Percentiles rank a stretch among this genome's conserved stretches.
Conservation (phyloP, 2,113 vertebrate species). For the Zosterops borbonicus region DNA sequence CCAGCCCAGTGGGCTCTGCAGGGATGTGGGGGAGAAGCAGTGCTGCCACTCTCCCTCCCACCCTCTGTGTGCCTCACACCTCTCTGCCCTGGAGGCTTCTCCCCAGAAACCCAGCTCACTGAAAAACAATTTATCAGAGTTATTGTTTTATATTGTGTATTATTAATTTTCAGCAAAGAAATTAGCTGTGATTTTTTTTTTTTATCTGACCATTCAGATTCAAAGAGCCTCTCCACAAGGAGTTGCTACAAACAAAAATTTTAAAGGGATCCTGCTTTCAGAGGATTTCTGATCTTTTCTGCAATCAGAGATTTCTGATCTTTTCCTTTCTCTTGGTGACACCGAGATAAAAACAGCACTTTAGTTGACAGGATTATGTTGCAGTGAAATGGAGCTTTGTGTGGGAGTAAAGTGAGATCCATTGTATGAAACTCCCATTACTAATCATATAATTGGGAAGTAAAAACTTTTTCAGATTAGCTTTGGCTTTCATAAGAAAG, state of each 20-base stretch:
- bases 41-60: neutral
- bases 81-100: neutral
- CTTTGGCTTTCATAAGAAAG: neutral
- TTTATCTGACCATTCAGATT: neutral
- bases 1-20: neutral
- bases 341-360: neutral
- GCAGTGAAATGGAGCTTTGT: neutral
- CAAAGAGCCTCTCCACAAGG: neutral
- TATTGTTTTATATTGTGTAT: neutral
- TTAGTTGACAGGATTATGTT: neutral
- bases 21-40: neutral
- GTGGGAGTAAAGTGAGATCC: neutral
- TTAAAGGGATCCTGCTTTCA: neutral
- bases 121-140: neutral
- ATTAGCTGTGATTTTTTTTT: neutral
- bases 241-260: neutral
- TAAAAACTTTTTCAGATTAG: conserved; percentile 30
- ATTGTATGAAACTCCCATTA: neutral
- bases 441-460: conserved; percentile 20
- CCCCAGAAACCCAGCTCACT: neutral
- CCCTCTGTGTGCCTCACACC: neutral
- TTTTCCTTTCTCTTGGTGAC: neutral
- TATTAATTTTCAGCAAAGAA: neutral
- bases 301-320: neutral
- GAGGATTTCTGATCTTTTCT: neutral